These are phyloP conservation scores for Heliconius hermathena DNA, from an alignment of 1,140 invertebrate genomes.

Conservation along the genomic window DNA sequence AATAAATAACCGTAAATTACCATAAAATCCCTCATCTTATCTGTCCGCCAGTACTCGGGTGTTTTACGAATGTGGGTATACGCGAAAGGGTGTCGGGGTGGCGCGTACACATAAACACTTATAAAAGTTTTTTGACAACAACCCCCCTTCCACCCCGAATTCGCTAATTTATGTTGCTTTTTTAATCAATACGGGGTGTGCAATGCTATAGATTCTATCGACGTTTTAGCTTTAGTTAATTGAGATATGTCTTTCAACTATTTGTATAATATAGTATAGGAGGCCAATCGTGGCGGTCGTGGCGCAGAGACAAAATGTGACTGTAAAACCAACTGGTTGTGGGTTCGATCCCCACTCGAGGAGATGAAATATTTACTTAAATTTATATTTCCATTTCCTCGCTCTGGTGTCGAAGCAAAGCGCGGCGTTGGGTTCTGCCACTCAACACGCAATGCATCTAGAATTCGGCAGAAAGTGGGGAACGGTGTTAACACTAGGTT, in stretches of 20 bases:
- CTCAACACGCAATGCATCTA: too few species aligned
- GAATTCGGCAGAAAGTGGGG: too few species aligned
- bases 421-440: too few species aligned
- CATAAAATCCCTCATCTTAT: constrained; percentile 5
- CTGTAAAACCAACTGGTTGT: too few species aligned
- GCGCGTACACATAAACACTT: constrained; percentile 80
- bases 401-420: too few species aligned
- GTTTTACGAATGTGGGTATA: constrained; percentile 75
- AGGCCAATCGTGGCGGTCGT: neutral
- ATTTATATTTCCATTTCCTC: too few species aligned
- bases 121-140: constrained; percentile 81
- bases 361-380: too few species aligned
- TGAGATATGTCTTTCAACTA: neutral
- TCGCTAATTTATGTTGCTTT: constrained; percentile 82
- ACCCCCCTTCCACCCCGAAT: constrained; percentile 62
- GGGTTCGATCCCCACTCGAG: too few species aligned
- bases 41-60: constrained; percentile 56
- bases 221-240: constrained; percentile 23
- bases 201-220: constrained; percentile 70
- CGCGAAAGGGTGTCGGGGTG: constrained; percentile 76
- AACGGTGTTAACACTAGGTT: too few species aligned
- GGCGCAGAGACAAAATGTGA: neutral
- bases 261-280: neutral
- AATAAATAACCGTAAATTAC: constrained; percentile 7
- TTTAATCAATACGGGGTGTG: constrained; percentile 77